Evolutionary conservation across 2,113 vertebrate genomes (phyloP).

Genomic region (Oncorhynchus clarkii): DNA sequence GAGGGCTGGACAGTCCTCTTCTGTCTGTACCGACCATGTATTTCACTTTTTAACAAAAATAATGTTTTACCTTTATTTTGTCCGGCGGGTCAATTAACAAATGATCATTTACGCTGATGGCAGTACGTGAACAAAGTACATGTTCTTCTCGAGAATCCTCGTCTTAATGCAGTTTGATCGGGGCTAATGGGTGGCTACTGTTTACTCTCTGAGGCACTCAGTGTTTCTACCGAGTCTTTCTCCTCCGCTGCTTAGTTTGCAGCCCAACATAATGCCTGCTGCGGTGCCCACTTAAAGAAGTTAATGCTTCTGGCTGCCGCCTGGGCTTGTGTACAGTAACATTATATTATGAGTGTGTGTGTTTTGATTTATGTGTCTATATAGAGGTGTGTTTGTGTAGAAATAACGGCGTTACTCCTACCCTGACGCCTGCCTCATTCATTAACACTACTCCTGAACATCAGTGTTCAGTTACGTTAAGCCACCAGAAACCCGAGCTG

Average conservation of each 20-base stretch:
- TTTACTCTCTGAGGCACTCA: constrained; percentile 16
- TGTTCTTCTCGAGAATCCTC: neutral
- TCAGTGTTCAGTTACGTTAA: no score
- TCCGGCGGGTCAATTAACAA: no score
- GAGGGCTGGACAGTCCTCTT: no score
- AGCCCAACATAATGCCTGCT: neutral
- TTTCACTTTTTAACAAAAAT: no score
- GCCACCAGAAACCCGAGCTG: no score
- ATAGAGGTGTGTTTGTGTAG: neutral
- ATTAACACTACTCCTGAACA: no score
- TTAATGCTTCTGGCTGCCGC: neutral
- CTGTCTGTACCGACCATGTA: no score
- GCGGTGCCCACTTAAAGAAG: neutral
- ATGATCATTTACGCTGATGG: no score
- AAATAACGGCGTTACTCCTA: no score
- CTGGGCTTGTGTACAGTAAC: neutral
- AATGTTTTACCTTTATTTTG: no score
- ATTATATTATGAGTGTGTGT: neutral
- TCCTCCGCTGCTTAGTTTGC: neutral
- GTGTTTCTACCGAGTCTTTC: neutral
- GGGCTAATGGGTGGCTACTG: constrained; percentile 16
- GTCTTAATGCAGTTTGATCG: constrained; percentile 27
- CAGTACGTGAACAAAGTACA: no score
- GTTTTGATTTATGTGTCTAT: neutral
- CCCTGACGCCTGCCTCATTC: no score